Base-by-base conservation (phyloP, 2,797 vertebrate genomes). In the Molossus alvarezi region DNA sequence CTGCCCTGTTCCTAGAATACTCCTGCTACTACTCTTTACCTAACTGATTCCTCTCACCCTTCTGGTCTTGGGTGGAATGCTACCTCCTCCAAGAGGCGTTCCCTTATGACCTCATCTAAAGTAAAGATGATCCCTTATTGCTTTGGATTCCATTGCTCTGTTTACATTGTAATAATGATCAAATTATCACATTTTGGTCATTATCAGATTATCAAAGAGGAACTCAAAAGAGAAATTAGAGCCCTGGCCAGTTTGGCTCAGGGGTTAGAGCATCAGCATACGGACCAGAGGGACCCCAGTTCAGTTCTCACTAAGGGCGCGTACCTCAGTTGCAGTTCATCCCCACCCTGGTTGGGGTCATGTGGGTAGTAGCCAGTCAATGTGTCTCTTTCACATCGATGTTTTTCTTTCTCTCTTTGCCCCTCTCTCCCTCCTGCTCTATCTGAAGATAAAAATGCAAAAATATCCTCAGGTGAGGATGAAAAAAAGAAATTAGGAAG, bases 221-320 rank as follows among this genome's bases (percentile, higher is more conserved):
- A 93, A 64, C 25, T 77, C 58, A 94, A 85, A 88, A 45, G 6
- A 13, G 48, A 88, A 60, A 88, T 71, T 69, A 45, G 41, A 45
- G 41, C 41, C 6, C 41, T 45, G 41, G 6, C 41, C 41, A 45
- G 41, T 45, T 45, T 45, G 41, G 41, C 6, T 5, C 41, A 45
- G 41, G 5, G 41, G 41, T 45, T 45, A 45, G 41, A 45, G 41
- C 41, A 45, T 45, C 41, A 3, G 41, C 6, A 6, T 45, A 3
- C 41, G 3, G 41, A 45, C 41, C 41, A 45, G 41, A 45, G 41
- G 6, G 41, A 5, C 41, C 41, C 41, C 5, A 6, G 41, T 45
- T 45, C 41, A 45, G 41, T 45, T 45, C 41, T 6, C 6, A 6
- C 41, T 45, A 45, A 45, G 41, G 41, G 41, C 41, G 4, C 41